Percentiles rank a stretch among this genome's conserved stretches.
These are phyloP conservation scores for chimpanzee (Pan troglodytes) DNA, from an alignment of 2,113 vertebrate genomes.

Conservation along the genomic window NHGRI_mPanTro3-v2.1_pri NC_072417.2:68012001-68012500, in stretches of 20 bases:
- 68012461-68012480: too few relatives aligned
- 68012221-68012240: neutral
- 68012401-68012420: neutral
- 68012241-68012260: neutral
- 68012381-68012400: neutral
- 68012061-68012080: neutral
- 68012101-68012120: neutral
- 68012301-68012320: neutral
- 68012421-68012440: neutral
- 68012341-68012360: neutral
- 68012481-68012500: too few relatives aligned
- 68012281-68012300: neutral
- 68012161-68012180: neutral
- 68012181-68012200: neutral
- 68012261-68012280: neutral
- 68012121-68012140: neutral
- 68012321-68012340: neutral
- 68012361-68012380: neutral
- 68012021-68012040: neutral
- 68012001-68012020: neutral
- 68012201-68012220: conserved; percentile 37
- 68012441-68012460: too few relatives aligned
- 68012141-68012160: neutral
- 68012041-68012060: neutral
- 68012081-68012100: neutral